These are phyloP conservation scores for Musca domestica DNA, from an alignment of 1,140 invertebrate genomes.

Conservation along the genomic window DNA sequence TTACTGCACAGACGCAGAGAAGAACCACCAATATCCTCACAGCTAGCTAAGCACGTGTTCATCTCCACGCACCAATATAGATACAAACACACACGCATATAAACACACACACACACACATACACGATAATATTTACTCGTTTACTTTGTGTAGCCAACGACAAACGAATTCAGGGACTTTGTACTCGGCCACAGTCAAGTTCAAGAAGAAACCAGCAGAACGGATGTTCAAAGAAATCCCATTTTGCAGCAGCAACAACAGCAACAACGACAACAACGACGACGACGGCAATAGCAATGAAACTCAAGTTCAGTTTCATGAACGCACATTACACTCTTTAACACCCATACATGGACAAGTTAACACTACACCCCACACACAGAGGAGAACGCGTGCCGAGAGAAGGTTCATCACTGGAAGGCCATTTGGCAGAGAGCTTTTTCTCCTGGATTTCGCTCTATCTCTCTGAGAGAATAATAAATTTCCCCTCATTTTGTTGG, in stretches of 20 bases:
- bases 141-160: not conserved
- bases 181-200: conserved; percentile 1
- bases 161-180: not conserved
- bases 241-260: not conserved
- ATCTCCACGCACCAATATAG: not conserved
- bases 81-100: not conserved
- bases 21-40: not conserved
- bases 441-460: not conserved
- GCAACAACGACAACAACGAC: not conserved
- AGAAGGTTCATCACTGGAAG: not conserved
- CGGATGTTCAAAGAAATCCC: not conserved
- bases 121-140: not conserved
- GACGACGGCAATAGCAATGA: not conserved
- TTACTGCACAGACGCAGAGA: conserved; percentile 12
- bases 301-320: conserved; percentile 1
- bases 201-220: not conserved
- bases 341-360: not conserved
- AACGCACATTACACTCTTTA: conserved; percentile 5
- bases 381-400: not conserved
- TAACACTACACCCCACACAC: not conserved
- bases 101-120: not conserved
- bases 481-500: not conserved
- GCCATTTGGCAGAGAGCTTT: not conserved
- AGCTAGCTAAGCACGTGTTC: conserved; percentile 3
- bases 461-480: not conserved